Percentiles rank a stretch among this genome's conserved stretches.
Evolutionary conservation across 1,140 invertebrate genomes (phyloP).

Genomic region (Rhagoletis pomonella): DNA sequence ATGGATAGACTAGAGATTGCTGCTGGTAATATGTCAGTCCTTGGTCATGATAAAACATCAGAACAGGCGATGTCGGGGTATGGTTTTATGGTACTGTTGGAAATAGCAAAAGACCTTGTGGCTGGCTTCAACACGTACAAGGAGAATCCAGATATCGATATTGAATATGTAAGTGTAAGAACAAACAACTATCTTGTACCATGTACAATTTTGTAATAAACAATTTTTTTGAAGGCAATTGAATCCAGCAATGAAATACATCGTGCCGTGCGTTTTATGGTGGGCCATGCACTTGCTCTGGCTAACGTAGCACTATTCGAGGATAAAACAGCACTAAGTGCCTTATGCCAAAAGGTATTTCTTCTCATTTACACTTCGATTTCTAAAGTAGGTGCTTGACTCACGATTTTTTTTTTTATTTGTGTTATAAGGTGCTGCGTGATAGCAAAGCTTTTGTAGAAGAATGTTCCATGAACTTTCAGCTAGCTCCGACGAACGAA

Average conservation of each 20-base stretch:
- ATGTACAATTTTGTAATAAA: too few relatives aligned
- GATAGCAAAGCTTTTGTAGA: conserved; percentile 66
- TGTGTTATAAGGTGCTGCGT: conserved; percentile 66
- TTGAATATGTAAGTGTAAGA: conserved; percentile 42
- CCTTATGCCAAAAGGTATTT: conserved; percentile 68
- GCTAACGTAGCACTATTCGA: conserved; percentile 69
- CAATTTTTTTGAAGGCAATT: conserved; percentile 47
- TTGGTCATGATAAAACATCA: neutral
- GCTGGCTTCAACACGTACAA: conserved; percentile 60
- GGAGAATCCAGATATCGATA: conserved; percentile 32
- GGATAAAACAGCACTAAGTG: conserved; percentile 69
- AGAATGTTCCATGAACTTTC: conserved; percentile 61
- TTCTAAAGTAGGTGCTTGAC: neutral
- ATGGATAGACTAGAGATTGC: conserved; percentile 61
- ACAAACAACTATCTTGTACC: too few relatives aligned
- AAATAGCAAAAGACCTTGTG: conserved; percentile 62
- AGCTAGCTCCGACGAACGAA: conserved; percentile 15
- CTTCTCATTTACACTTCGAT: neutral
- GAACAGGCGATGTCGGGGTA: conserved; percentile 59
- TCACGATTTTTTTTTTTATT: neutral
- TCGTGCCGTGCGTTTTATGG: conserved; percentile 54
- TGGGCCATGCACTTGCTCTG: conserved; percentile 68
- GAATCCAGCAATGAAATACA: conserved; percentile 60
- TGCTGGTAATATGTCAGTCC: conserved; percentile 32
- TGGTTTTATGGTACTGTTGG: conserved; percentile 63